phyloP scores from a whole-genome alignment of 2,888 invertebrate genomes.

The Aphodius granarius region DNA sequence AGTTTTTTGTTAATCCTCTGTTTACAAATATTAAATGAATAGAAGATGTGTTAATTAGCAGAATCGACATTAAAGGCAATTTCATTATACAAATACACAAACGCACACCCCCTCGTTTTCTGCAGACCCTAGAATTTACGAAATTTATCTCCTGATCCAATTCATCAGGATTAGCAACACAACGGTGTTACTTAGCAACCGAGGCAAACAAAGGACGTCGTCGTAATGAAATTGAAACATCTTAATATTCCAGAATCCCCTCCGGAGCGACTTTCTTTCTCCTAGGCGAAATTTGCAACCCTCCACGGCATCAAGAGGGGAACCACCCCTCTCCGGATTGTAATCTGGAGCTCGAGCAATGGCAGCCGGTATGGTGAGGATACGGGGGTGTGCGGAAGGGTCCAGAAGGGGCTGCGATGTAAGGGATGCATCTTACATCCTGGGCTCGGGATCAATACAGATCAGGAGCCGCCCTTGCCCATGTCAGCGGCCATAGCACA shows the following conservation, averaged over 20 bases:
- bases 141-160: neutral
- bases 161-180: neutral
- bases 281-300: neutral
- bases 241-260: conserved; percentile 1
- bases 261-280: neutral
- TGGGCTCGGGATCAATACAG: conserved; percentile 55
- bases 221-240: conserved; percentile 8
- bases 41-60: no score
- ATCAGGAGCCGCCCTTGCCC: conserved; percentile 56
- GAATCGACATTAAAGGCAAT: neutral
- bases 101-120: neutral
- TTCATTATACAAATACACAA: neutral
- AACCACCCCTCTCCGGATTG: neutral
- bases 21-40: no score
- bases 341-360: conserved; percentile 4
- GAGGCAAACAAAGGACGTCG: conserved; percentile 3
- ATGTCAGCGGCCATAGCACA: conserved; percentile 54
- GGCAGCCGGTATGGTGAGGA: neutral
- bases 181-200: neutral
- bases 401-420: conserved; percentile 42
- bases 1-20: no score
- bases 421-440: conserved; percentile 56
- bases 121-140: neutral
- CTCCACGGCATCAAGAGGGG: neutral
- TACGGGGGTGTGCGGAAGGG: conserved; percentile 29